These are phyloP conservation scores for Baronia brevicornis DNA, from an alignment of 2,888 invertebrate genomes.

Conservation along the genomic window DNA sequence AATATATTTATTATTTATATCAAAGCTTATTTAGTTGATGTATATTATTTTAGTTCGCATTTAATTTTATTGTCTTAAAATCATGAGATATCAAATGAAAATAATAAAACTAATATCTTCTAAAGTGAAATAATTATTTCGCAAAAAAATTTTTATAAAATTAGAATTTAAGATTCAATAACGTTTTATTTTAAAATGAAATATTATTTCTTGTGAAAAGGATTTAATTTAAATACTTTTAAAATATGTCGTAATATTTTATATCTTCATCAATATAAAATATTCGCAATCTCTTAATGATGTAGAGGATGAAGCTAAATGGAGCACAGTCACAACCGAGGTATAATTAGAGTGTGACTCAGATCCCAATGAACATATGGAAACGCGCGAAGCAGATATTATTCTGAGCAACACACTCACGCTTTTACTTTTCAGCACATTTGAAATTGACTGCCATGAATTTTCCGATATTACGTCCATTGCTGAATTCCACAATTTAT, in stretches of 20 bases:
- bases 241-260: neutral
- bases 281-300: conserved; percentile 28
- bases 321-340: conserved; percentile 50
- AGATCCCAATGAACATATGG: conserved; percentile 52
- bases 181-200: too few species aligned
- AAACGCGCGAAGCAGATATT: conserved; percentile 52
- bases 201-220: too few species aligned
- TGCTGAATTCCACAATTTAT: too few species aligned
- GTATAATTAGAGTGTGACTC: conserved; percentile 66
- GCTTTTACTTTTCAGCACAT: conserved; percentile 25
- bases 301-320: conserved; percentile 28
- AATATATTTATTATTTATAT: neutral
- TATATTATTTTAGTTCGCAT: too few species aligned
- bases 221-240: too few species aligned
- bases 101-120: too few species aligned
- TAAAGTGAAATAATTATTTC: too few species aligned
- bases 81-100: too few species aligned
- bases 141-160: too few species aligned
- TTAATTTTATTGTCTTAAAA: neutral
- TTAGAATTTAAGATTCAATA: too few species aligned
- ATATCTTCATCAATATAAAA: conserved; percentile 29
- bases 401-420: conserved; percentile 57
- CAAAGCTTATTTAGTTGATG: neutral
- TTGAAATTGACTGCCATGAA: conserved; percentile 23
- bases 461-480: conserved; percentile 32